These are phyloP conservation scores for Echinarachnius parma DNA, from an alignment of 53 echinoderm and acorn worm species.

Conservation along the genomic window DNA sequence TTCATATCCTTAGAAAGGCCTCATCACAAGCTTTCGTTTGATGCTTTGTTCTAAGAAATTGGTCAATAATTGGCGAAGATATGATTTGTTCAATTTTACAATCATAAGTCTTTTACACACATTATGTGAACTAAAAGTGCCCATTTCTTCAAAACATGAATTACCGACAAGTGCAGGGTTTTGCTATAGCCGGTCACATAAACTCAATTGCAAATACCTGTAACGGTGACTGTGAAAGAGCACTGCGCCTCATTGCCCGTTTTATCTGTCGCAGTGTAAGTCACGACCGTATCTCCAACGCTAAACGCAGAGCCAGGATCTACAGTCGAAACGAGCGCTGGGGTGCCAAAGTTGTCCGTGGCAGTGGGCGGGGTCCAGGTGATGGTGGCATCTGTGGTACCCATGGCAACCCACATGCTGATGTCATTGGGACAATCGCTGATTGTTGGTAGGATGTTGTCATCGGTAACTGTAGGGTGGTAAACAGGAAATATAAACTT, in stretches of 20 bases:
- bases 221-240: slow-evolving; percentile 20
- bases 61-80: too few species aligned
- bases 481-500: too few species aligned
- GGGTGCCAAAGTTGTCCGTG: slow-evolving; percentile 29
- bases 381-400: slow-evolving; percentile 16
- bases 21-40: too few species aligned
- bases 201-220: not conserved
- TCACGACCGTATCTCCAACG: slow-evolving; percentile 3
- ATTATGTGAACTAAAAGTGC: too few species aligned
- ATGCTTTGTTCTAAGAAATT: too few species aligned
- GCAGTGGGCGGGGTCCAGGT: slow-evolving; percentile 31
- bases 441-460: slow-evolving; percentile 11
- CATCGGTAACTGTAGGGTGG: slow-evolving; percentile 13
- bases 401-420: slow-evolving; percentile 26
- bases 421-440: slow-evolving; percentile 20
- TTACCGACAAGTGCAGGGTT: too few species aligned
- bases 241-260: slow-evolving; percentile 7
- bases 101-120: too few species aligned
- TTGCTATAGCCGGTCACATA: too few species aligned
- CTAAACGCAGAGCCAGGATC: slow-evolving; percentile 17
- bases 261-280: slow-evolving; percentile 33
- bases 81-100: too few species aligned
- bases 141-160: too few species aligned
- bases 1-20: too few species aligned
- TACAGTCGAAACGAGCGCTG: slow-evolving; percentile 3